These are phyloP conservation scores for Drosophila punjabiensis DNA, from an alignment of 1,140 invertebrate species.

Conservation along the genomic window DNA sequence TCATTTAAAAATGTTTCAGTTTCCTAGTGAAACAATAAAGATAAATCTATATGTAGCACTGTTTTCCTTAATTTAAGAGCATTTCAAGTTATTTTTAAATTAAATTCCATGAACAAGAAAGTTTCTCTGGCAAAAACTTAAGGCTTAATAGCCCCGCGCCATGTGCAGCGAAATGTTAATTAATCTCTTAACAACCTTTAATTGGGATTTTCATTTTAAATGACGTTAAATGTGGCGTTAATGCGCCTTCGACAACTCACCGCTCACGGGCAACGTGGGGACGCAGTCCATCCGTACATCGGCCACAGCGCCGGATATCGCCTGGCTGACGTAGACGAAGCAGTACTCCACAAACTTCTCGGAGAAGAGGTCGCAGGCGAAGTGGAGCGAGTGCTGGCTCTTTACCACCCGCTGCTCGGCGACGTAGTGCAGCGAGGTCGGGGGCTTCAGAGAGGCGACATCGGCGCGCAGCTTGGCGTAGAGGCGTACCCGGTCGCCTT, in stretches of 20 bases:
- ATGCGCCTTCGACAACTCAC: constrained; percentile 85
- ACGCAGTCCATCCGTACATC: constrained; percentile 93
- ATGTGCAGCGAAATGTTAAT: not conserved
- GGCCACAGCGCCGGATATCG: constrained; percentile 92
- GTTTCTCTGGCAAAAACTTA: not conserved
- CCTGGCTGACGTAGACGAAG: constrained; percentile 93
- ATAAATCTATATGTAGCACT: not conserved
- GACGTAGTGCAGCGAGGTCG: constrained; percentile 88
- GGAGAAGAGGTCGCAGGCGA: constrained; percentile 93
- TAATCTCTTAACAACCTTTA: constrained; percentile 1
- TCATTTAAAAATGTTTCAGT: not conserved
- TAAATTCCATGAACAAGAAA: not conserved
- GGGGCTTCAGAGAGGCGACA: constrained; percentile 88
- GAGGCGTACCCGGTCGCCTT: constrained; percentile 90
- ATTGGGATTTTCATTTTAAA: constrained; percentile 19
- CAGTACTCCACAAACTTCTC: constrained; percentile 94
- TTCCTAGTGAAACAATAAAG: not conserved
- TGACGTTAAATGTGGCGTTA: not conserved
- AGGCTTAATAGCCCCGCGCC: not conserved
- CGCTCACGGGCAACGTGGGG: constrained; percentile 91
- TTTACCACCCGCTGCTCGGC: constrained; percentile 87
- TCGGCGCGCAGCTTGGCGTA: constrained; percentile 90
- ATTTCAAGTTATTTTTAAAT: not conserved
- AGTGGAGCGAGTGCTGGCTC: constrained; percentile 90
- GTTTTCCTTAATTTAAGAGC: not conserved